A percentile compares a stretch with the other conserved stretches of the same genome.
Evolutionary conservation across 2,888 invertebrate species (phyloP).

Genomic region (Byasa hedistus): DNA sequence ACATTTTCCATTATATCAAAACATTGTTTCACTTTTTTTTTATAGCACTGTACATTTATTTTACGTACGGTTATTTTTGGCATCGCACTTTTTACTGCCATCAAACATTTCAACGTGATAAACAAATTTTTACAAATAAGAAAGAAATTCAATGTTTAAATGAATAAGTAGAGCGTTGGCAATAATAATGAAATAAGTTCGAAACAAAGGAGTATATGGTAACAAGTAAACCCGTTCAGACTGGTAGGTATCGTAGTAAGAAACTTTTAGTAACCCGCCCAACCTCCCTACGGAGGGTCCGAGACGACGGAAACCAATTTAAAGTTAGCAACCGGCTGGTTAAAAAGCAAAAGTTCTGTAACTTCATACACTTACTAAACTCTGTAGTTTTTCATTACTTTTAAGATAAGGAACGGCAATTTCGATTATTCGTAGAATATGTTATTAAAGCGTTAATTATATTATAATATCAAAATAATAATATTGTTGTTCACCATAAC

Average conservation of each 20-base stretch:
- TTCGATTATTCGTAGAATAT: background rate
- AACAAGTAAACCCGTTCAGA: slow-evolving; percentile 29
- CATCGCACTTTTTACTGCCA: too few relatives aligned
- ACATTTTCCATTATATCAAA: too few relatives aligned
- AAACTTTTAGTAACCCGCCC: slow-evolving; percentile 63
- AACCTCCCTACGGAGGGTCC: slow-evolving; percentile 50
- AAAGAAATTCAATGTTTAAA: background rate
- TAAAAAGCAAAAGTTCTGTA: slow-evolving; percentile 74
- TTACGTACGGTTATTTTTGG: too few relatives aligned
- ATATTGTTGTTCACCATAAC: background rate
- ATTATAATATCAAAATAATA: background rate
- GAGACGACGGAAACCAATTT: slow-evolving; percentile 69
- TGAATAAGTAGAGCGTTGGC: background rate
- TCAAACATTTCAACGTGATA: too few relatives aligned
- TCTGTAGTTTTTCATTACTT: slow-evolving; percentile 67
- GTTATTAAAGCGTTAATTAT: background rate
- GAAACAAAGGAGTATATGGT: slow-evolving; percentile 21
- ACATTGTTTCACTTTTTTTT: too few relatives aligned
- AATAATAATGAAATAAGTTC: slow-evolving; percentile 20
- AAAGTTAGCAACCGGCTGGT: slow-evolving; percentile 72
- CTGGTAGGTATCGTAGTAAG: slow-evolving; percentile 37
- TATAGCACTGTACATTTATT: too few relatives aligned
- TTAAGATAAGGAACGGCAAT: slow-evolving; percentile 39
- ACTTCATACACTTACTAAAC: slow-evolving; percentile 54
- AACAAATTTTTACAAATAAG: background rate